phyloP scores from a whole-genome alignment of 2,113 vertebrate genomes.

The Chrysochloris asiatica region DNA sequence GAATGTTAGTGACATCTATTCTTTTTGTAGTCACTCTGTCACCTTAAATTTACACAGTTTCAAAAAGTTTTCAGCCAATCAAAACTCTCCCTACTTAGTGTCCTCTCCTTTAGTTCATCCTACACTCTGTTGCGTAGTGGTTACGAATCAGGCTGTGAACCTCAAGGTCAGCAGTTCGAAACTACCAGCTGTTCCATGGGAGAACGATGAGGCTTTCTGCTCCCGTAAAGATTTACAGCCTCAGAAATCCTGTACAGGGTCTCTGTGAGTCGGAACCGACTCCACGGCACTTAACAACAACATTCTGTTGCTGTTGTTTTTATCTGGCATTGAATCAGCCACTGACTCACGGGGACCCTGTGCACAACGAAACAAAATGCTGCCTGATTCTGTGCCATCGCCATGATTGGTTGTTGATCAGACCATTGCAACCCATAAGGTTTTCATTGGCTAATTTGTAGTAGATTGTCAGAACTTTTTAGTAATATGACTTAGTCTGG shows the following conservation, averaged over 20 bases:
- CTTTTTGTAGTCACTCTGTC: constrained; percentile 18
- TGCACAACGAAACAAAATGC: not conserved
- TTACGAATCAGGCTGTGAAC: too few relatives aligned
- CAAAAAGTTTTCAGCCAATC: not conserved
- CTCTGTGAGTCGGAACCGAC: too few relatives aligned
- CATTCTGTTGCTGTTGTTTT: too few relatives aligned
- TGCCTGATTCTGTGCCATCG: not conserved
- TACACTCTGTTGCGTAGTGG: not conserved
- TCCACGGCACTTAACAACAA: too few relatives aligned
- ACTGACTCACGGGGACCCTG: not conserved
- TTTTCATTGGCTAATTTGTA: not conserved
- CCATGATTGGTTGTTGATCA: not conserved
- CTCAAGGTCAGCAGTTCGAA: too few relatives aligned
- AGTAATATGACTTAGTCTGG: not conserved
- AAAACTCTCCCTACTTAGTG: not conserved
- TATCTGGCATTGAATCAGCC: not conserved
- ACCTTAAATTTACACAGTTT: not conserved
- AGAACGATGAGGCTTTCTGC: too few relatives aligned
- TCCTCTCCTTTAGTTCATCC: not conserved
- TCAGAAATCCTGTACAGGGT: too few relatives aligned
- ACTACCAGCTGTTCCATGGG: too few relatives aligned
- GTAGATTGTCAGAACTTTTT: not conserved
- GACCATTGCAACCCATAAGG: not conserved
- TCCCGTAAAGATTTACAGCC: too few relatives aligned
- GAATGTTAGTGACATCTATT: not conserved